Conservation (phyloP, 2,113 vertebrate species). For the Coracopsis vasa region DNA sequence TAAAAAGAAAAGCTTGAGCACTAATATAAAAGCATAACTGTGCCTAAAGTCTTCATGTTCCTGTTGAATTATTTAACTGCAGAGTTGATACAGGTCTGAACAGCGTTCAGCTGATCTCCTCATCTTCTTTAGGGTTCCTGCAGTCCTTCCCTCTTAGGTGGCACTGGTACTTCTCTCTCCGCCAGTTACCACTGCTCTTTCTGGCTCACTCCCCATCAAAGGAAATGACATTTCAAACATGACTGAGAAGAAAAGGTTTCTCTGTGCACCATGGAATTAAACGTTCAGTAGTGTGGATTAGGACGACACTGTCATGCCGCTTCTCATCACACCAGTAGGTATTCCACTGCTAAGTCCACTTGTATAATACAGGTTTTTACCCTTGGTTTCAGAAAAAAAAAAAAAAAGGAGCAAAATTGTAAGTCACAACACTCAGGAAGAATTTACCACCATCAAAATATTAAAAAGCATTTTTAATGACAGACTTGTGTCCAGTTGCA, state of each 20-base stretch:
- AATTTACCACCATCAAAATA: neutral
- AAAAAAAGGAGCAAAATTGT: neutral
- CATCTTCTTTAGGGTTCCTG: neutral
- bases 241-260: neutral
- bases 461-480: neutral
- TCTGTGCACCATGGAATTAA: neutral
- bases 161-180: neutral
- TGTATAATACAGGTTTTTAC: neutral
- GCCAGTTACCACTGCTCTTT: neutral
- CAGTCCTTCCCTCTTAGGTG: neutral
- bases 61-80: neutral
- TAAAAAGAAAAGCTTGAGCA: neutral
- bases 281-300: neutral
- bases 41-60: neutral
- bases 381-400: neutral
- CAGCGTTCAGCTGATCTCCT: neutral
- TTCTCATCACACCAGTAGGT: neutral
- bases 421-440: neutral
- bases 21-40: neutral
- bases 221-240: rapidly evolving
- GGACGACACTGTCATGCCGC: neutral
- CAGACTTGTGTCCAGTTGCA: neutral
- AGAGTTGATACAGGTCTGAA: neutral
- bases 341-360: neutral
- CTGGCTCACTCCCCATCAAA: neutral